These are phyloP conservation scores for Platanista minor DNA, from an alignment of 2,113 vertebrate species.

Conservation along the genomic window DNA sequence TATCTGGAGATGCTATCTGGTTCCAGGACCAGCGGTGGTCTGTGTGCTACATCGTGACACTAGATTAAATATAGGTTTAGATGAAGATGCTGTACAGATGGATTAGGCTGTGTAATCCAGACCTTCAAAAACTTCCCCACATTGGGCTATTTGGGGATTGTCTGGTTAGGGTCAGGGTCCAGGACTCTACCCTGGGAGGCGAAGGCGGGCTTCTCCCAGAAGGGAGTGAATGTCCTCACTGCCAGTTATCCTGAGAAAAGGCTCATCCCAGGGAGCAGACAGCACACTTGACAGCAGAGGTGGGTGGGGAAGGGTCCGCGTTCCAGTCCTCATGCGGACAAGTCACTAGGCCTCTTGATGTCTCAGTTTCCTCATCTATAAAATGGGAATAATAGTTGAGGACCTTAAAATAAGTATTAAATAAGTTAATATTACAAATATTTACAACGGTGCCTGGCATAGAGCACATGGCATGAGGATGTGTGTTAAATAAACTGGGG, in stretches of 20 bases:
- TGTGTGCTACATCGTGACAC: fast-evolving
- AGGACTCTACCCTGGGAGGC: not conserved
- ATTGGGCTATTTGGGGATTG: not conserved
- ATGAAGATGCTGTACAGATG: not conserved
- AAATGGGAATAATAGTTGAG: not conserved
- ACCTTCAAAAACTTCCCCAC: not conserved
- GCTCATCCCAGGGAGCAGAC: not conserved
- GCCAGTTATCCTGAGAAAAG: not conserved
- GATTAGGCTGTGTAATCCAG: not conserved
- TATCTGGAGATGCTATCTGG: not conserved
- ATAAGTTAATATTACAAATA: not conserved
- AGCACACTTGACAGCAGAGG: too few species aligned
- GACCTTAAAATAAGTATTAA: not conserved
- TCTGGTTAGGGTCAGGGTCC: not conserved
- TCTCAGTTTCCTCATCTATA: not conserved
- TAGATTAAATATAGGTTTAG: not conserved
- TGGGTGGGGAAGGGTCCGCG: not conserved
- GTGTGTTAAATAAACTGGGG: not conserved
- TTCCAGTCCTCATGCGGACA: not conserved
- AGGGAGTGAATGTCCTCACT: not conserved
- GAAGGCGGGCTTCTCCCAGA: not conserved
- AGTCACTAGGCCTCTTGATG: not conserved
- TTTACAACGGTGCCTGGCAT: not conserved
- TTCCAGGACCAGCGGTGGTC: not conserved
- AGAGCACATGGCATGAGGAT: not conserved